Evolutionary conservation across 2,113 vertebrate genomes (phyloP).

Genomic region (Gadus chalcogrammus): DNA sequence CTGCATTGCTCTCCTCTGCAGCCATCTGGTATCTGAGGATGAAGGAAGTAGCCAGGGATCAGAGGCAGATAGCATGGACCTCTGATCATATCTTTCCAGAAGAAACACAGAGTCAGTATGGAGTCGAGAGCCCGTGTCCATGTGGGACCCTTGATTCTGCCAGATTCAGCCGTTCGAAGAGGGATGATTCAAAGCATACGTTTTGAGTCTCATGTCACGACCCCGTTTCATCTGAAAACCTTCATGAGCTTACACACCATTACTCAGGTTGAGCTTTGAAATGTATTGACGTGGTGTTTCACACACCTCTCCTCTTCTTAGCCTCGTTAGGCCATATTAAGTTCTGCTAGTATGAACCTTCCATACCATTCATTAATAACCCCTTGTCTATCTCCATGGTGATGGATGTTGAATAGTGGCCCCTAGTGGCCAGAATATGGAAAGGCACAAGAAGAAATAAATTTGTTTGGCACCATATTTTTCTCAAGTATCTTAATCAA

Average conservation of each 20-base stretch:
- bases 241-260: too few species aligned
- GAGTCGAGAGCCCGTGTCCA: slow-evolving; percentile 4
- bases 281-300: too few species aligned
- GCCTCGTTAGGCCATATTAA: too few species aligned
- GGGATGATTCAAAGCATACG: neutral
- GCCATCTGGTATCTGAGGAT: slow-evolving; percentile 70
- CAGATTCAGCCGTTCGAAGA: neutral
- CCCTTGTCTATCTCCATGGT: neutral
- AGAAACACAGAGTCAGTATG: neutral
- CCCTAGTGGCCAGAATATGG: slow-evolving; percentile 23
- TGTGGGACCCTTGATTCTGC: neutral
- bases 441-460: slow-evolving; percentile 8
- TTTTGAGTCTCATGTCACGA: too few species aligned
- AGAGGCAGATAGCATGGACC: neutral
- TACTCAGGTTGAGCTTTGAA: too few species aligned
- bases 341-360: too few species aligned
- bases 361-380: too few species aligned
- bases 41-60: neutral
- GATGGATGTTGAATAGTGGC: slow-evolving; percentile 17
- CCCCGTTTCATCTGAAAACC: too few species aligned
- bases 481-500: neutral
- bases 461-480: too few species aligned
- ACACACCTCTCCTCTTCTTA: too few species aligned
- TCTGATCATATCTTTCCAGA: neutral
- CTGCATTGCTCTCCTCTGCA: slow-evolving; percentile 62